These are phyloP conservation scores for Eulemur macaco DNA, from an alignment of 2,113 vertebrate genomes.

Conservation along the genomic window DNA sequence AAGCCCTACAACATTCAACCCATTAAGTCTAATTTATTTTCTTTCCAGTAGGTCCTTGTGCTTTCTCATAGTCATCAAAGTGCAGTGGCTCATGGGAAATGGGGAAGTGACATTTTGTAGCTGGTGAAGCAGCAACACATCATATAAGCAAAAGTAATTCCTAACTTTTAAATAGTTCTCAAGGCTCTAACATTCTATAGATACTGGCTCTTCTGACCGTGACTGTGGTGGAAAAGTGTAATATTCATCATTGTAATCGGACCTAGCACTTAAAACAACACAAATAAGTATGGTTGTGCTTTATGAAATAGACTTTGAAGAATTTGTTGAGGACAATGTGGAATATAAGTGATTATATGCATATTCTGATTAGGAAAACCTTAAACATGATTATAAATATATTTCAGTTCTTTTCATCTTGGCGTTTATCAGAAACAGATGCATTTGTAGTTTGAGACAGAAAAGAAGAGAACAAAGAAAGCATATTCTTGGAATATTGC, in stretches of 20 bases:
- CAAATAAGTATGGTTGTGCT: neutral
- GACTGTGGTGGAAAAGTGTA: neutral
- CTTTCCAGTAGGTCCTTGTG: neutral
- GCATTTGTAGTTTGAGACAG: conserved; percentile 13
- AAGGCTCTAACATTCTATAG: neutral
- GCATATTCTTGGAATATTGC: conserved; percentile 26
- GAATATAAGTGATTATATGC: neutral
- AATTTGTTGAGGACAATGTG: neutral
- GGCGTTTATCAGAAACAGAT: conserved; percentile 40
- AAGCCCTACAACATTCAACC: neutral
- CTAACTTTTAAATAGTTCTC: conserved; percentile 37
- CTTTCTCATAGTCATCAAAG: neutral
- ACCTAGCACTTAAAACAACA: neutral
- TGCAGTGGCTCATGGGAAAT: neutral
- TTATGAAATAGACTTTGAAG: neutral
- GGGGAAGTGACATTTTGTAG: neutral
- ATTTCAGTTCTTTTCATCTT: conserved; percentile 36
- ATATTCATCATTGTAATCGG: neutral
- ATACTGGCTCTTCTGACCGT: neutral
- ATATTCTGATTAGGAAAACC: neutral
- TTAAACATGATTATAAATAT: neutral
- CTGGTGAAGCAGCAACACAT: neutral
- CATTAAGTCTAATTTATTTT: conserved; percentile 36
- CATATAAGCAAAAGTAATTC: conserved; percentile 25
- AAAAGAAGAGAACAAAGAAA: conserved; percentile 58